A percentile compares a stretch with the other conserved stretches of the same genome.
phyloP scores from a whole-genome alignment of 2,113 vertebrate genomes.

The Fukomys damarensis region DNA sequence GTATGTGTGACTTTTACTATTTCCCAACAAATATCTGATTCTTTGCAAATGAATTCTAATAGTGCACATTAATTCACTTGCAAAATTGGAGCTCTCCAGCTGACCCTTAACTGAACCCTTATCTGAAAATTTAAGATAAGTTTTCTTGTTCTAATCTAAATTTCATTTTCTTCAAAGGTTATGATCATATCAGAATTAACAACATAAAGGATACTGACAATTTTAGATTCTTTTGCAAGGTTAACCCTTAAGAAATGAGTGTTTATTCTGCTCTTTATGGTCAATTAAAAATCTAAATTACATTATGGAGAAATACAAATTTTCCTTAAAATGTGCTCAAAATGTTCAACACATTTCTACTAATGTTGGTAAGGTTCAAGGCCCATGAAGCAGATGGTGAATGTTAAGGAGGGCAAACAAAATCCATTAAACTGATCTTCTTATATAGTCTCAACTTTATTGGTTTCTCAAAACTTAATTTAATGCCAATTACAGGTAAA shows the following conservation, averaged over 20 bases:
- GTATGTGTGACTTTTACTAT: background rate
- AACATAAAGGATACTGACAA: background rate
- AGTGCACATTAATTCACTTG: constrained; percentile 4
- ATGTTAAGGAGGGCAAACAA: background rate
- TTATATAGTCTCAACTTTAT: background rate
- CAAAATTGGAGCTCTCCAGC: background rate
- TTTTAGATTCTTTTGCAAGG: constrained; percentile 14
- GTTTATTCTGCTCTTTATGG: background rate
- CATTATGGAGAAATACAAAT: background rate
- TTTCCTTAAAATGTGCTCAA: constrained; percentile 15
- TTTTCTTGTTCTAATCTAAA: constrained; percentile 47
- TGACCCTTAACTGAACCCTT: background rate
- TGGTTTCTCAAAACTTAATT: constrained; percentile 35
- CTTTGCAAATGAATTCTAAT: background rate
- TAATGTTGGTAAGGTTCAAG: background rate
- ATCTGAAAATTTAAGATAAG: constrained; percentile 42
- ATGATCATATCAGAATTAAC: constrained; percentile 10
- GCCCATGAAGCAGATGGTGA: background rate
- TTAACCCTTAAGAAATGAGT: background rate
- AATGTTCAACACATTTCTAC: background rate
- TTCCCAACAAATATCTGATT: background rate
- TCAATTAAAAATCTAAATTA: background rate
- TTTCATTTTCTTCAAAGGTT: constrained; percentile 54
- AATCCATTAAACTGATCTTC: background rate
- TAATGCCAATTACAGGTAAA: background rate